A percentile compares a stretch with the other conserved stretches of the same genome.
These are phyloP conservation scores for Pseudorectes ferrugineus DNA, from an alignment of 2,113 vertebrate genomes.

Conservation along the genomic window DNA sequence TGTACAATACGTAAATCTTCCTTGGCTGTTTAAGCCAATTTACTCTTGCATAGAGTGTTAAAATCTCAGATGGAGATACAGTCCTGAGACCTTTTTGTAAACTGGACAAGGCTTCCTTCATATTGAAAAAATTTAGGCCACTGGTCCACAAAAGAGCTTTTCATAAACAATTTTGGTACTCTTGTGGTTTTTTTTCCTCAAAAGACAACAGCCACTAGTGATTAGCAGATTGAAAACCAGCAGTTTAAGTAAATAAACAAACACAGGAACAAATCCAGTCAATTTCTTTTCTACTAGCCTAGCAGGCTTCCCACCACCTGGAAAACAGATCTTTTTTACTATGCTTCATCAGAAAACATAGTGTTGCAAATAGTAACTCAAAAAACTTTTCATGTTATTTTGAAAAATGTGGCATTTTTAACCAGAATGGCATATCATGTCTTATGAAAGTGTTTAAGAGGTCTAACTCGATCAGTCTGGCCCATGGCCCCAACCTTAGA, in stretches of 20 bases:
- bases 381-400: not conserved
- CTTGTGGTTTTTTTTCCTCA: not conserved
- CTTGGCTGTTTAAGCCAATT: not conserved
- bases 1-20: not conserved
- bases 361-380: not conserved
- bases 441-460: not conserved
- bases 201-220: not conserved
- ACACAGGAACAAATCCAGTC: not conserved
- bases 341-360: not conserved
- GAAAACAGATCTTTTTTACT: not conserved
- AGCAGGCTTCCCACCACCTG: not conserved
- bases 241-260: constrained; percentile 3
- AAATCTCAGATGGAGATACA: not conserved
- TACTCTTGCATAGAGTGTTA: not conserved
- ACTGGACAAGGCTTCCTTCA: not conserved
- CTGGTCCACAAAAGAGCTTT: not conserved
- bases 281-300: not conserved
- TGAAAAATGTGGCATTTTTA: not conserved
- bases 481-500: not conserved
- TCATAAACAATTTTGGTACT: not conserved
- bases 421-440: not conserved
- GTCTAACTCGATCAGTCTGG: not conserved
- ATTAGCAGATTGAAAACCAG: not conserved
- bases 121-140: not conserved
- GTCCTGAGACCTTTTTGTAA: not conserved